Evolutionary conservation across 2,113 vertebrate species (phyloP).

Genomic region (Sapajus apella): DNA sequence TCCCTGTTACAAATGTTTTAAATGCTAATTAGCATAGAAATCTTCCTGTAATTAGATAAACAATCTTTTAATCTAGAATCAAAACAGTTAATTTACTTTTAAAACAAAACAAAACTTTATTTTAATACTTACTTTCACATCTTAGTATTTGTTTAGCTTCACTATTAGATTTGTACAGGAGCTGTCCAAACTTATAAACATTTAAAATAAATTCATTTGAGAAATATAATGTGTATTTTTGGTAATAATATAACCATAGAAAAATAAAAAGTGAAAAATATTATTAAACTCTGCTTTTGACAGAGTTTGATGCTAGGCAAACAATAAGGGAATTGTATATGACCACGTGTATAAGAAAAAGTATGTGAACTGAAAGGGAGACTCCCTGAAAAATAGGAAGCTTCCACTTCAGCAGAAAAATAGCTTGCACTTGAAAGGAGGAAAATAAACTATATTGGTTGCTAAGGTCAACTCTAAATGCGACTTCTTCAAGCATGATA

Average conservation of each 20-base stretch:
- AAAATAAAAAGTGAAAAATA: background rate
- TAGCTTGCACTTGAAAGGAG: constrained; percentile 34
- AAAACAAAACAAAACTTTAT: background rate
- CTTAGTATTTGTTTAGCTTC: background rate
- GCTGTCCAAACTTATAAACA: background rate
- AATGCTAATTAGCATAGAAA: constrained; percentile 45
- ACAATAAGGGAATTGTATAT: background rate
- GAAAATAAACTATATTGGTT: constrained; percentile 62
- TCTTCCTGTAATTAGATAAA: background rate
- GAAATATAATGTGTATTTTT: background rate
- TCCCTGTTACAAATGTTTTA: background rate
- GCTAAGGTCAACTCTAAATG: constrained; percentile 71
- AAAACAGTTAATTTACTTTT: background rate
- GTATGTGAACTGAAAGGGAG: background rate
- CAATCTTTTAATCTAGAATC: constrained; percentile 14
- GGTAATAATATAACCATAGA: background rate
- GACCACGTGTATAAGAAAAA: background rate
- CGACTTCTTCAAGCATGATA: constrained; percentile 65
- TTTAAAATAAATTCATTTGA: background rate
- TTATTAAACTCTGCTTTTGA: background rate
- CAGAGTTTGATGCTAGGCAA: background rate
- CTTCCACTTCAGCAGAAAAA: constrained; percentile 57
- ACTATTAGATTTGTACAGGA: background rate
- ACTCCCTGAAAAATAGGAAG: constrained; percentile 42
- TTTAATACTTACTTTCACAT: background rate